A percentile compares a stretch with the other conserved stretches of the same genome.
Evolutionary conservation across 2,797 vertebrate species (phyloP).

Genomic region (Apogon talboti): DNA sequence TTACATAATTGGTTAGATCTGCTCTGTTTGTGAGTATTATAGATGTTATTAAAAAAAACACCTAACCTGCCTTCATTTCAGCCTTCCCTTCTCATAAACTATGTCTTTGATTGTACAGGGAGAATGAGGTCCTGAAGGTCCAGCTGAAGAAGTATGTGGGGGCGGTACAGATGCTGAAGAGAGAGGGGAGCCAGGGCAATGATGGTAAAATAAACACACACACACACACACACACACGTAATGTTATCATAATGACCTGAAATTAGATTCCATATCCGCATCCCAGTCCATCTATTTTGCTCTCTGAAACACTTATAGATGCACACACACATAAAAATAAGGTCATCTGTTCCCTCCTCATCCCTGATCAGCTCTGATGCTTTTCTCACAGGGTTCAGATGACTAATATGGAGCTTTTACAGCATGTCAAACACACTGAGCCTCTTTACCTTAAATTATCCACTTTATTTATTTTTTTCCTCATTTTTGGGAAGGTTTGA

Average conservation of each 20-base stretch:
- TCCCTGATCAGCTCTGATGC: slow-evolving; percentile 25
- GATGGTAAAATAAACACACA: slow-evolving; percentile 86
- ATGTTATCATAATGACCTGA: slow-evolving; percentile 40
- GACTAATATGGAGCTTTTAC: slow-evolving; percentile 27
- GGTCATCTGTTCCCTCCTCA: slow-evolving; percentile 44
- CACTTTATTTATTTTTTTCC: slow-evolving; percentile 2
- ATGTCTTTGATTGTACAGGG: slow-evolving; percentile 82
- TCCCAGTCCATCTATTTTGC: slow-evolving; percentile 53
- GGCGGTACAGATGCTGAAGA: slow-evolving; percentile 99
- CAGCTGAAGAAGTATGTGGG: slow-evolving; percentile 99
- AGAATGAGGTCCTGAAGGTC: slow-evolving; percentile 98
- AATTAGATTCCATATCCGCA: slow-evolving; percentile 50
- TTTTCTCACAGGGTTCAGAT: slow-evolving; percentile 28
- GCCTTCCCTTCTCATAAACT: slow-evolving; percentile 6
- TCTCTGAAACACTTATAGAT: slow-evolving; percentile 33
- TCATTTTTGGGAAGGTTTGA: slow-evolving; percentile 32
- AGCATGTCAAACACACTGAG: slow-evolving; percentile 25
- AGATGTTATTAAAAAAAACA: background rate
- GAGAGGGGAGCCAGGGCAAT: slow-evolving; percentile 89
- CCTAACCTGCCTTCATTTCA: background rate
- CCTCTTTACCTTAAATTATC: background rate
- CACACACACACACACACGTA: slow-evolving; percentile 5
- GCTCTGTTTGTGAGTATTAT: background rate
- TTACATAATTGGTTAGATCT: no score
- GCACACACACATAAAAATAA: slow-evolving; percentile 41